phyloP scores from a whole-genome alignment of 1,140 invertebrate genomes.

The Theocolax elegans region DNA sequence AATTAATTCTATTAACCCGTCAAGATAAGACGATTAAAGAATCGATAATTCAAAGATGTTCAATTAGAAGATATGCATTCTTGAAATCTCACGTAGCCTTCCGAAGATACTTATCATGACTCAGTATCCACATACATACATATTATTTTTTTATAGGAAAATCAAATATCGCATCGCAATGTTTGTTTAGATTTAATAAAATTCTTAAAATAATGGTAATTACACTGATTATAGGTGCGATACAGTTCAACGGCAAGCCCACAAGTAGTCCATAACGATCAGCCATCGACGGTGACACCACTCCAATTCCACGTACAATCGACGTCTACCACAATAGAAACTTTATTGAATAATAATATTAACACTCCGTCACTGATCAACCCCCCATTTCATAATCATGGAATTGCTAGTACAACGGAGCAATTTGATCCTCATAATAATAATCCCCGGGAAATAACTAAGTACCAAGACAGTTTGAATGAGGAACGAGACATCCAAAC shows the following conservation, averaged over 20 bases:
- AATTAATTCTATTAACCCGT: too few species aligned
- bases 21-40: too few species aligned
- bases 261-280: conserved; percentile 59
- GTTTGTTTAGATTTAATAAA: too few species aligned
- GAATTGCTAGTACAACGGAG: conserved; percentile 59
- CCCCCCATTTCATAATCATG: conserved; percentile 61
- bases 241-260: conserved; percentile 57
- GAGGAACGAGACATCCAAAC: conserved; percentile 45
- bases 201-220: background rate
- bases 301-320: conserved; percentile 52
- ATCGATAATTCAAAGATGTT: too few species aligned
- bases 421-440: conserved; percentile 58
- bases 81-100: too few species aligned
- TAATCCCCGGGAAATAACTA: conserved; percentile 57
- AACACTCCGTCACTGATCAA: conserved; percentile 58
- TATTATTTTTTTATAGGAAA: too few species aligned
- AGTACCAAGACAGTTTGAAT: conserved; percentile 53
- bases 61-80: too few species aligned
- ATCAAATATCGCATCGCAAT: too few species aligned
- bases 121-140: too few species aligned
- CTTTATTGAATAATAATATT: conserved; percentile 56
- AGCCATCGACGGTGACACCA: conserved; percentile 58
- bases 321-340: conserved; percentile 61
- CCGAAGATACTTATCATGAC: too few species aligned
- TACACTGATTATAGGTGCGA: conserved; percentile 43